Conservation (phyloP, 2,797 vertebrate species). For the Betta splendens region DNA sequence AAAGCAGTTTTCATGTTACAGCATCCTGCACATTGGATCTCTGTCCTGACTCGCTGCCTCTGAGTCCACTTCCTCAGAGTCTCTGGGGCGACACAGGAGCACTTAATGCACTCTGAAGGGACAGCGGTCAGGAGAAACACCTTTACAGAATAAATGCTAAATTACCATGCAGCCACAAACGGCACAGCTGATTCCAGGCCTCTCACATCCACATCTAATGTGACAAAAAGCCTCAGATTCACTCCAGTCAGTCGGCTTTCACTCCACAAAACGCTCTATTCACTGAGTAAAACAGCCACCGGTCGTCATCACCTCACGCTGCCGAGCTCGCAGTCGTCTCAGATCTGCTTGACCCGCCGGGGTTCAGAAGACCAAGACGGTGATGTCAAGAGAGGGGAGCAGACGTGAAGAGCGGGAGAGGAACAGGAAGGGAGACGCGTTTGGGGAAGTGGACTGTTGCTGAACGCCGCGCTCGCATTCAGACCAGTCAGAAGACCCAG, state of each 20-base stretch:
- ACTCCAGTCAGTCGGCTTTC: too few species aligned
- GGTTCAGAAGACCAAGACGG: conserved; percentile 2
- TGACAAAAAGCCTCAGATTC: too few species aligned
- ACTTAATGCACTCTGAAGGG: neutral
- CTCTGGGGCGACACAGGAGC: neutral
- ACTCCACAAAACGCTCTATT: too few species aligned
- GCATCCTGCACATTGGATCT: neutral
- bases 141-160: too few species aligned
- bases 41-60: neutral
- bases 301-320: too few species aligned
- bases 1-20: neutral
- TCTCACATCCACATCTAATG: too few species aligned
- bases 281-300: too few species aligned
- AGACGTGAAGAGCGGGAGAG: neutral
- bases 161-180: too few species aligned
- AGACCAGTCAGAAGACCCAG: too few species aligned
- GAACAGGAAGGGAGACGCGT: conserved; percentile 23
- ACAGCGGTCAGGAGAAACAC: too few species aligned
- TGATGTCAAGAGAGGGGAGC: neutral
- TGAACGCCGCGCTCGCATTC: conserved; percentile 62
- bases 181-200: too few species aligned
- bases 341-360: conserved; percentile 4
- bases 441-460: conserved; percentile 53
- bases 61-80: neutral
- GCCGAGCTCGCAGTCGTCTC: neutral